Evolutionary conservation across 2,797 vertebrate genomes (phyloP), one percentile per base, ranked within the genome.

Genomic region (Chromis chromis): DNA sequence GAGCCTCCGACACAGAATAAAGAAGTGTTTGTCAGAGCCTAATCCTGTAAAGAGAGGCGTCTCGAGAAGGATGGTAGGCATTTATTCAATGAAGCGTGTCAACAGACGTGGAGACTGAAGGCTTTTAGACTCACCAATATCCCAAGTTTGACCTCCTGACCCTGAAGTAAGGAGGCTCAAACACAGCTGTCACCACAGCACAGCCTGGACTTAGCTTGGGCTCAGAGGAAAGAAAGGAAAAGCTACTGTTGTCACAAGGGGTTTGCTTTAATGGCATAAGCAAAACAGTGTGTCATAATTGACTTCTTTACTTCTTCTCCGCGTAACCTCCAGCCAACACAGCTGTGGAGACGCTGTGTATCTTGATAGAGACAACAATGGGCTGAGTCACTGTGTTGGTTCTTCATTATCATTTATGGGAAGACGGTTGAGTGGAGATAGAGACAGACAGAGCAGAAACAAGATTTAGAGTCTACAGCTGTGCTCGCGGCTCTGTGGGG

Each of bases 1-100:
- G 62, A 70, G 65, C 62, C 80, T 86, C 54, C 17, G 70, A 67
- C 76, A 55, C 76, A 70, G 60, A 80, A 91, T 86, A 86, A 88
- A 90, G 88, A 82, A 76, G 70, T 91, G 81, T 93, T 94, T 92
- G 92, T 88, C 79, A 76, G 81, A 76, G 85, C 72, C 88, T 95
- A 95, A 95, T 95, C 94, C 91, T 91, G 89, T 94, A 94, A 96
- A 94, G 92, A 85, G 73, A 85, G 70, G 77, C 69, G 70, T 93
- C 91, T 86, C 79, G 69, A 84, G 88, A 89, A 86, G 86, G 86
- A 91, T 91, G 85, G 89, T 70, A 74, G 79, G 82, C 69, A 81
- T 93, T 94, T 94, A 94, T 92, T 94, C 90, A 94, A 91, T 93
- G 91, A 94, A 91, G 83, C 77, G 39, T 88, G 90, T 92, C 89